Conservation (phyloP, 2,888 invertebrate species). For the Nephrotoma guestfalica region DNA sequence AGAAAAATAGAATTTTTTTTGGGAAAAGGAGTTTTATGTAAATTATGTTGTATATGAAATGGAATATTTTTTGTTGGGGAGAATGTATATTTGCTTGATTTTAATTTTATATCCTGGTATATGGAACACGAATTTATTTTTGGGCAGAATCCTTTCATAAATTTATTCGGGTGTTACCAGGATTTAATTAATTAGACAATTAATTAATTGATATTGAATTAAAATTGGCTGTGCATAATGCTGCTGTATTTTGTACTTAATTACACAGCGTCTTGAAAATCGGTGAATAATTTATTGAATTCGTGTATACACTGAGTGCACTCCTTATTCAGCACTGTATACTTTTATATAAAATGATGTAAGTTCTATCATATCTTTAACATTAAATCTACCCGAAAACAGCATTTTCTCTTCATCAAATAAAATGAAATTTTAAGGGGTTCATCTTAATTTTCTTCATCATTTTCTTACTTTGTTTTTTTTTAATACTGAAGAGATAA, state of each 20-base stretch:
- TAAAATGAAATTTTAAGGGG: background rate
- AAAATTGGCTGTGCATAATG: background rate
- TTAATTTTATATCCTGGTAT: background rate
- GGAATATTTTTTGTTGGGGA: background rate
- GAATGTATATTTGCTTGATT: background rate
- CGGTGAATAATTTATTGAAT: background rate
- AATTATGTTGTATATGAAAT: background rate
- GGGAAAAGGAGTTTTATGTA: background rate
- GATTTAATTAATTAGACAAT: background rate
- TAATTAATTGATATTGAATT: background rate
- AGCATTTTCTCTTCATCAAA: background rate
- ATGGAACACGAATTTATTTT: background rate
- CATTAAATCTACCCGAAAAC: background rate
- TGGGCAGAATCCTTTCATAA: background rate
- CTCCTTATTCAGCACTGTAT: background rate
- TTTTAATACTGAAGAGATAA: background rate
- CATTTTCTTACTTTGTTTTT: background rate
- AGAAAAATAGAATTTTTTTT: background rate
- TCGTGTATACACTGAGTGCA: background rate
- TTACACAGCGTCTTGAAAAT: background rate
- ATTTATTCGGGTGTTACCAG: background rate
- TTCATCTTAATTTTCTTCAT: slow-evolving; percentile 2
- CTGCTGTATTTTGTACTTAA: background rate
- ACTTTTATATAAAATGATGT: background rate
- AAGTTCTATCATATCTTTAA: background rate